Conservation (phyloP, 2,888 invertebrate species). For the Cephonodes hylas region DNA sequence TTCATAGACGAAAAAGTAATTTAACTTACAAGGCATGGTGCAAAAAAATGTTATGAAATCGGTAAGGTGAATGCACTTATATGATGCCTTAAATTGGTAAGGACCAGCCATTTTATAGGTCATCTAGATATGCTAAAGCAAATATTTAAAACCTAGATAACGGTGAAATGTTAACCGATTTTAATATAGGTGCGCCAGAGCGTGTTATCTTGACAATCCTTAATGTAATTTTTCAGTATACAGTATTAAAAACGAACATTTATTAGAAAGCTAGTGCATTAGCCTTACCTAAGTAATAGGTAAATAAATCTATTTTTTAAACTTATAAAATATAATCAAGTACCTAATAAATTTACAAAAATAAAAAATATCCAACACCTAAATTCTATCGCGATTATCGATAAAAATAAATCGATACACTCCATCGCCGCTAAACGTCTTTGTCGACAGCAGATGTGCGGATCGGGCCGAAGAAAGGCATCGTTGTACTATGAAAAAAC, state of each 20-base stretch:
- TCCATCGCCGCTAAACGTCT: neutral
- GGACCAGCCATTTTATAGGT: neutral
- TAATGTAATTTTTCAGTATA: neutral
- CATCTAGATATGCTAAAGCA: neutral
- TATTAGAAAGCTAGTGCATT: too few relatives aligned
- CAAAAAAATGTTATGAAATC: too few relatives aligned
- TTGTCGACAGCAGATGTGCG: constrained; percentile 39
- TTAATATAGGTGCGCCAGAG: neutral
- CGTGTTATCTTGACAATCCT: neutral
- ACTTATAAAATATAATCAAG: too few relatives aligned
- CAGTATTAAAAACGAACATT: too few relatives aligned
- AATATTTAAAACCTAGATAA: constrained; percentile 4
- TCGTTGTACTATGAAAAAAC: constrained; percentile 33
- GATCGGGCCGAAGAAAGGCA: constrained; percentile 29
- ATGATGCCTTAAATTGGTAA: too few relatives aligned
- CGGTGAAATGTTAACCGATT: neutral
- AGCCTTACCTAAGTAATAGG: too few relatives aligned
- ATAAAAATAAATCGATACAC: neutral
- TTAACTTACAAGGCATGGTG: too few relatives aligned
- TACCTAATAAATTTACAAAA: too few relatives aligned
- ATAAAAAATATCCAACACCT: too few relatives aligned
- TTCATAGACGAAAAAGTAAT: too few relatives aligned
- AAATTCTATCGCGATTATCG: neutral
- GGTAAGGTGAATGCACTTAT: too few relatives aligned
- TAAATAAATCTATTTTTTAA: too few relatives aligned